Evolutionary conservation across 2,888 invertebrate species (phyloP), one percentile per base, ranked within the genome.

Genomic region (Zelleria hepariella): DNA sequence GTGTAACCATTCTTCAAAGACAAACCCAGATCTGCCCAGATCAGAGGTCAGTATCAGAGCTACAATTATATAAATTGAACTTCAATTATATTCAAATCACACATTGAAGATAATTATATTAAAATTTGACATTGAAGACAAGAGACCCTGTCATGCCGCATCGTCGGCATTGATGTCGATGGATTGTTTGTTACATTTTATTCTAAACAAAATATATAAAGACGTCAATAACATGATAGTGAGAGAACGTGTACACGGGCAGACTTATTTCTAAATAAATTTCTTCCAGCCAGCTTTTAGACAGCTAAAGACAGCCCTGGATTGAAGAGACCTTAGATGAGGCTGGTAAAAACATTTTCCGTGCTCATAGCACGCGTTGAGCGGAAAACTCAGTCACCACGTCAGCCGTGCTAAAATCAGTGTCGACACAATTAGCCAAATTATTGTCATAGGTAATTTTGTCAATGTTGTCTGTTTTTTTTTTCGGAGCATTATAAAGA

Each of bases 11-110:
- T 59, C 25, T 59, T 21, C 20, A 56, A 20, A 6, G 18, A 56
- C 7, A 27, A 59, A 2, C 53, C 54, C n/a, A 24, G 2, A 56
- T 59, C 10, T 59, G 59, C 27, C 59, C 59, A 23, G 56, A 26
- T 1, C 56, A 25, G n/a, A 25, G 27, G 4, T 21, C 49, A 20
- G 2, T n/a, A n/a, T n/a, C n/a, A n/a, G n/a, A n/a, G n/a, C n/a
- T n/a, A n/a, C 1, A 21, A 25, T 3, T 59, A 59, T 42, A 55
- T 55, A 48, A 21, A 48, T 2, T 20, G 2, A 1, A 59, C 59
- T 51, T 10, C 51, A 0, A n/a, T n/a, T n/a, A n/a, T n/a, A n/a
- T n/a, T 26, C 27, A 57, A 49, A 56, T 25, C 18, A 7, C 6
- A 15, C 15, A 8, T 4, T 2, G 6, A 24, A n/a, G n/a, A n/a